Base-by-base conservation (phyloP, 2,888 invertebrate genomes). In the Mesorhabditis spiculigera region DNA sequence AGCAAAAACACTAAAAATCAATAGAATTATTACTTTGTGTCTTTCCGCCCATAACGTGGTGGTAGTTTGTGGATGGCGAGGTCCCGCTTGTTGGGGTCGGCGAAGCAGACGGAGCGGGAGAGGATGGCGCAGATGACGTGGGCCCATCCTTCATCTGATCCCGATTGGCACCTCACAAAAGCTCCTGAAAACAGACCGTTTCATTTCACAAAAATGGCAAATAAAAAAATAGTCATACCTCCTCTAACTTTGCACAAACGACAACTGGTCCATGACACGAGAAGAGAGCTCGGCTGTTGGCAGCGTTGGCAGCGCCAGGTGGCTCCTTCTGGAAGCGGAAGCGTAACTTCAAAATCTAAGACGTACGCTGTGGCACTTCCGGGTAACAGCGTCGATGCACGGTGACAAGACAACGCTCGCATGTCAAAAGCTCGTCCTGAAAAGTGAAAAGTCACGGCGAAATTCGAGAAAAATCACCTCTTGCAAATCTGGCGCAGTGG, bases 361-460 rank as follows among this genome's bases (percentile, higher is more conserved):
- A 45, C 28, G 42, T 43, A 43, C 44, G 13, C 10, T 10, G 10
- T 43, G 45, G 8, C 13, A 73, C 71, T 4, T 71, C 75, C 45
- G 72, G 69, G 71, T 76, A 82, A 66, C 81, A 83, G 10, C 88
- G 88, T 3, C 89, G 88, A 82, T 90, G 90, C 10, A 90, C 90
- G 74, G 89, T 89, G 6, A 90, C 87, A 73, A 87, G 86, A 82
- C 90, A 90, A 63, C 87, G 86, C 45, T 87, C 84, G 81, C 90
- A 90, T n/a, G 88, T 87, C 8, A 90, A 79, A 43, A 90, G 86
- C 43, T 82, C 81, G 68, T 88, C 88, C 58, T 50, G n/a, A 50
- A 50, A 13, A 3, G 3, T 13, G n/a, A n/a, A 50, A 13, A 50
- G n/a, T 50, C 10, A 50, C 58, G n/a, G n/a, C 58, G 8, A 13